These are phyloP conservation scores for Tragelaphus strepsiceros DNA, from an alignment of 2,113 vertebrate species.

Conservation along the genomic window DNA sequence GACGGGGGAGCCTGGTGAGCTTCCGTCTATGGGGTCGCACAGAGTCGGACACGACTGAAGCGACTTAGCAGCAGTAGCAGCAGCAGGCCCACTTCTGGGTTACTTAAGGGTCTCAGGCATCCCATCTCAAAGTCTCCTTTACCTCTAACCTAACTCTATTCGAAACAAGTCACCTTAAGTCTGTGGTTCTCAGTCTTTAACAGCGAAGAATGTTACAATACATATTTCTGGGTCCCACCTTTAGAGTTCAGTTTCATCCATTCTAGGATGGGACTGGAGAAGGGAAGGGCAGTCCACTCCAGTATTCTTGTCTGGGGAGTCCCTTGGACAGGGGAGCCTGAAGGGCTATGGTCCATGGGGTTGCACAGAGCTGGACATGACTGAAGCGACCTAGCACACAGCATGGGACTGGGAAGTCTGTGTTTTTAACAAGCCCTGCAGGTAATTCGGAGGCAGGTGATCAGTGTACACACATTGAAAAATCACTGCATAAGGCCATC, in stretches of 20 bases:
- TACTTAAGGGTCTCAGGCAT: not conserved
- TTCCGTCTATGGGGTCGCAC: no score
- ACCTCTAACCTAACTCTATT: not conserved
- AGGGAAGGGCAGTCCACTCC: not conserved
- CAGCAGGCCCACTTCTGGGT: not conserved
- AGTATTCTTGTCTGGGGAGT: not conserved
- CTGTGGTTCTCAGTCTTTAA: not conserved
- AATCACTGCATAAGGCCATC: not conserved
- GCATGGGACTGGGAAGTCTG: not conserved
- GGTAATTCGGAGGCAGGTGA: not conserved
- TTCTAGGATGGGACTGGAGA: not conserved
- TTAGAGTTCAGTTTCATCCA: not conserved
- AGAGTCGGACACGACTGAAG: no score
- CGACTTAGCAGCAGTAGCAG: no score
- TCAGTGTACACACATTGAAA: not conserved
- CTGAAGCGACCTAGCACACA: not conserved
- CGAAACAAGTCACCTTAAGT: not conserved
- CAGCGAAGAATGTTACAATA: not conserved
- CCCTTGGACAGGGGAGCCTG: not conserved
- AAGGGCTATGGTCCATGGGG: not conserved
- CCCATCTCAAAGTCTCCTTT: not conserved
- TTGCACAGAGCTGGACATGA: not conserved
- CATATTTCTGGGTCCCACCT: not conserved
- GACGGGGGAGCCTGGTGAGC: no score
- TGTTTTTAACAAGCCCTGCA: not conserved